A percentile compares a stretch with the other conserved stretches of the same genome.
These are phyloP conservation scores for Cyprinodon brontotheroides DNA, from an alignment of 2,113 vertebrate species.

Conservation along the genomic window DNA sequence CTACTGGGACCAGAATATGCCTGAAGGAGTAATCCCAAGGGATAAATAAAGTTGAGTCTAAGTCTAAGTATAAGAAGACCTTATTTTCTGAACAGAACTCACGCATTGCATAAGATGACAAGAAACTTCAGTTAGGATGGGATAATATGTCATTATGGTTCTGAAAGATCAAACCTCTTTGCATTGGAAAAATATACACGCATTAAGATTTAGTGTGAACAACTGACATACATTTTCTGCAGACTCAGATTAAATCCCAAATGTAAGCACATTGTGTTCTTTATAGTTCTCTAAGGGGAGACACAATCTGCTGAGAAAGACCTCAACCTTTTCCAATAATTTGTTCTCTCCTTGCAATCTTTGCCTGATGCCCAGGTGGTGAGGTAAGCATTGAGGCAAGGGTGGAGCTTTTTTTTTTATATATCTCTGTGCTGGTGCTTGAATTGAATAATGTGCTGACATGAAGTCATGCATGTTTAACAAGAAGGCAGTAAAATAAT, in stretches of 20 bases:
- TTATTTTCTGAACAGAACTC: neutral
- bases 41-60: no score
- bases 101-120: neutral
- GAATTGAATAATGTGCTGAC: constrained; percentile 76
- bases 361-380: constrained; percentile 44
- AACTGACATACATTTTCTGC: constrained; percentile 28
- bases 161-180: neutral
- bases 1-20: no score
- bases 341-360: constrained; percentile 29
- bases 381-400: constrained; percentile 52
- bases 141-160: neutral
- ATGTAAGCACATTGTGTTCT: constrained; percentile 43
- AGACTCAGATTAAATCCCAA: constrained; percentile 35
- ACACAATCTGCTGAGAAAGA: constrained; percentile 38
- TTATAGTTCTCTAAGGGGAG: constrained; percentile 34
- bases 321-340: constrained; percentile 40
- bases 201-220: neutral
- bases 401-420: constrained; percentile 17
- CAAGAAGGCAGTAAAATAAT: constrained; percentile 69
- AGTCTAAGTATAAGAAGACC: neutral
- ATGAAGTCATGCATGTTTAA: constrained; percentile 77
- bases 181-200: neutral
- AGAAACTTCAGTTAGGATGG: neutral
- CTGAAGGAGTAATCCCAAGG: no score
- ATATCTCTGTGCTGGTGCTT: constrained; percentile 42